Evolutionary conservation across 2,888 invertebrate species (phyloP).

Genomic region (Halocaridina rubra): DNA sequence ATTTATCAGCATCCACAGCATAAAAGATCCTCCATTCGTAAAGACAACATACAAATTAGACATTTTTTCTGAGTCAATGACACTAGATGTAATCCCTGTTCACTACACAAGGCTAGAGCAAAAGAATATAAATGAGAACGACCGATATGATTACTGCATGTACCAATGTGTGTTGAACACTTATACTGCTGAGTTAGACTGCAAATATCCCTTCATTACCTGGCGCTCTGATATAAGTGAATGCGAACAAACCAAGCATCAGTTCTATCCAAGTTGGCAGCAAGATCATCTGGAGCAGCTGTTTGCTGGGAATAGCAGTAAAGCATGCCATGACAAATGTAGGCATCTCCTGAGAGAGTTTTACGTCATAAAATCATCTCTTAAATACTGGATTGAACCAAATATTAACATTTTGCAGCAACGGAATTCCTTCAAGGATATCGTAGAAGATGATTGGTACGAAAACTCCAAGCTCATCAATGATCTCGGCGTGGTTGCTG

Average conservation of each 20-base stretch:
- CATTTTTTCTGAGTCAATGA: background rate
- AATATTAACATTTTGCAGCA: slow-evolving; percentile 22
- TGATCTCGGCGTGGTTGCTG: slow-evolving; percentile 32
- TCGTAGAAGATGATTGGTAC: slow-evolving; percentile 30
- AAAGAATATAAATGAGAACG: background rate
- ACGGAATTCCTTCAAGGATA: background rate
- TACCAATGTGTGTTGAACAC: slow-evolving; percentile 14
- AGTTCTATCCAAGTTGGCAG: slow-evolving; percentile 11
- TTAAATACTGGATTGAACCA: slow-evolving; percentile 8
- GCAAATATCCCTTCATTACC: slow-evolving; percentile 26
- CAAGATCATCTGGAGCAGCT: background rate
- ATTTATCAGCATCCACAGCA: slow-evolving; percentile 14
- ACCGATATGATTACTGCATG: slow-evolving; percentile 24
- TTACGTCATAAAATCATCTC: background rate
- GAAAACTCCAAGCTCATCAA: slow-evolving; percentile 12
- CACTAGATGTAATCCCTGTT: slow-evolving; percentile 8
- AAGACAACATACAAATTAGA: background rate
- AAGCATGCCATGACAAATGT: slow-evolving; percentile 12
- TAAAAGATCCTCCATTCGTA: slow-evolving; percentile 14
- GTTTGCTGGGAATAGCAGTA: background rate
- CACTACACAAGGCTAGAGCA: slow-evolving; percentile 17
- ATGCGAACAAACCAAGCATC: background rate
- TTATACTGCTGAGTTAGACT: background rate
- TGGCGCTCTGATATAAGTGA: slow-evolving; percentile 27
- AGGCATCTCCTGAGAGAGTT: slow-evolving; percentile 11